Evolutionary conservation across 1,140 invertebrate genomes (phyloP), one percentile per base, ranked within the genome.

Genomic region (Ceratina calcarata): DNA sequence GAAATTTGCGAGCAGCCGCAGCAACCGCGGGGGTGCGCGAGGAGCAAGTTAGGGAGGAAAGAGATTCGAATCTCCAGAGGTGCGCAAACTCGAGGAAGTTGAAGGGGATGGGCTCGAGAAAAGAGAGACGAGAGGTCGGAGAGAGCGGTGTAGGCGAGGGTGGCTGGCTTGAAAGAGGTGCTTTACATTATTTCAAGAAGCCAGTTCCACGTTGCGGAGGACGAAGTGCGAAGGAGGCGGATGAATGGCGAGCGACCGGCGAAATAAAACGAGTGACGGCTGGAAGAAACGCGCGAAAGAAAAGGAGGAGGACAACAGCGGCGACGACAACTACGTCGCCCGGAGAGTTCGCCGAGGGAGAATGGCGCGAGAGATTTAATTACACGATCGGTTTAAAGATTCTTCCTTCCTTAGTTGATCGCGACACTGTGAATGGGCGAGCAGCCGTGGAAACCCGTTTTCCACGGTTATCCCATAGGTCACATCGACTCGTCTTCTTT

Each of bases 161-260:
- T 70, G 66, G 85, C 76, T 71, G 66, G 70, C 57, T 81, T 84
- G 77, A 85, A 87, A 86, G 77, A 78, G 84, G 82, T 82, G 82
- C 84, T 87, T 86, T 87, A 80, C 84, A 82, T 86, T 88, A 87
- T 86, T 88, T 86, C 84, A 84, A 86, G 84, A 82, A 86, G 78
- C 75, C 76, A 69, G 67, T 61, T 55, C 60, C 76, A 27, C 67
- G 69, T 55, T 78, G 27, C 32, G 60, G 60, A 37, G 69, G 57
- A 32, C 49, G 58, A 78, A 70, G 79, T 62, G 72, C 58, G 64
- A 69, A 77, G 74, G 60, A 61, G 74, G 60, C 45, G 80, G 62
- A 68, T 78, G 75, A 82, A 82, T 72, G 80, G 77, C 68, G 76
- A 64, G 18, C 68, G 49, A 49, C 49, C 61, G 61, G 55, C 22